Percentiles rank a stretch among this genome's conserved stretches.
Conservation (phyloP, 2,888 invertebrate genomes). For the Trilocha varians region DNA sequence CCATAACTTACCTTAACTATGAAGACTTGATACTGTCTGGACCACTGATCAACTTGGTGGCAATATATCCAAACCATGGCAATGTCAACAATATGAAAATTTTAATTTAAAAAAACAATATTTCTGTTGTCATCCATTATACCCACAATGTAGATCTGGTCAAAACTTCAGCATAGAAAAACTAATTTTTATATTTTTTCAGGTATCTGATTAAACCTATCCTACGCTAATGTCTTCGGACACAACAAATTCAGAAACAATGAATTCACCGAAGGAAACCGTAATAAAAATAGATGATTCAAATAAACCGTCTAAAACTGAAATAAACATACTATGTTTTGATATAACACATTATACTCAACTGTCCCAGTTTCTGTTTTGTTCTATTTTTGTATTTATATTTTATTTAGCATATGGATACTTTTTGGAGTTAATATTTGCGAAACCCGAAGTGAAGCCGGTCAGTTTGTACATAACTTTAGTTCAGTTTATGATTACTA, state of each 20-base stretch:
- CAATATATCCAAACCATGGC: too few relatives aligned
- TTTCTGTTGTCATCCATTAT: too few relatives aligned
- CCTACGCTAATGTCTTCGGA: too few relatives aligned
- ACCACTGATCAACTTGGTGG: too few relatives aligned
- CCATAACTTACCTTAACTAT: too few relatives aligned
- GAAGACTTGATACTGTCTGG: too few relatives aligned
- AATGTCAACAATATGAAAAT: too few relatives aligned
- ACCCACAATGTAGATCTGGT: too few relatives aligned
- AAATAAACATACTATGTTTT: slow-evolving; percentile 80
- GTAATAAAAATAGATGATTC: slow-evolving; percentile 44
- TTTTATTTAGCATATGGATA: slow-evolving; percentile 94
- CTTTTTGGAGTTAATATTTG: slow-evolving; percentile 92
- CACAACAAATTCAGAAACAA: slow-evolving; percentile 16
- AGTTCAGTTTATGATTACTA: slow-evolving; percentile 91
- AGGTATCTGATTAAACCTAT: too few relatives aligned
- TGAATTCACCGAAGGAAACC: slow-evolving; percentile 42
- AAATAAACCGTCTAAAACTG: slow-evolving; percentile 34
- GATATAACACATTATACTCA: slow-evolving; percentile 78
- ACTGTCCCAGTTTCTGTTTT: slow-evolving; percentile 81
- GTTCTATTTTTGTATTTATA: slow-evolving; percentile 86
- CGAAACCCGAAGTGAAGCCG: slow-evolving; percentile 89
- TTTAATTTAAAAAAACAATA: too few relatives aligned
- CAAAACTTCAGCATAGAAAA: too few relatives aligned
- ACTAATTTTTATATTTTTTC: too few relatives aligned
- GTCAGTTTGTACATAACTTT: slow-evolving; percentile 95